Evolutionary conservation across 2,888 invertebrate species (phyloP), one percentile per base, ranked within the genome.

Genomic region (Rosalia funebris): DNA sequence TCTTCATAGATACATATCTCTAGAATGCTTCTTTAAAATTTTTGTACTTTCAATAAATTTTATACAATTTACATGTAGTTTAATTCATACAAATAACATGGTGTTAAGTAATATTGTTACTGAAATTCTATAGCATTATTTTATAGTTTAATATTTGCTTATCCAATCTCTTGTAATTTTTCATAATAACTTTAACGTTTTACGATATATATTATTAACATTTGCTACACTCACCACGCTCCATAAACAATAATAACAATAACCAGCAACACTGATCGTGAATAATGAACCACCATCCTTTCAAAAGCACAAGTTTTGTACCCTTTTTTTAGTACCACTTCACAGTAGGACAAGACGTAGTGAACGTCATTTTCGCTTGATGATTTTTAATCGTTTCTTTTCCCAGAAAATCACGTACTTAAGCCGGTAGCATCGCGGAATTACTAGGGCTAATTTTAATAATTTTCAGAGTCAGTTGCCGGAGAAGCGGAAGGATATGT

Each of bases 141-240:
- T n/a, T n/a, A n/a, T n/a, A n/a, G n/a, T n/a, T n/a, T n/a, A n/a
- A n/a, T n/a, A n/a, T n/a, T n/a, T n/a, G n/a, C n/a, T n/a, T n/a
- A n/a, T n/a, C n/a, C n/a, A n/a, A n/a, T n/a, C n/a, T n/a, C n/a
- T n/a, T n/a, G n/a, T n/a, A n/a, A n/a, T n/a, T n/a, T n/a, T n/a
- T n/a, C n/a, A n/a, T n/a, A n/a, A n/a, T n/a, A n/a, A n/a, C n/a
- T n/a, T n/a, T n/a, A n/a, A n/a, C n/a, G n/a, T n/a, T n/a, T n/a
- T n/a, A n/a, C n/a, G n/a, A n/a, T n/a, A n/a, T n/a, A n/a, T n/a
- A n/a, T n/a, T n/a, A n/a, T n/a, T n/a, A n/a, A n/a, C n/a, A n/a
- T n/a, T 7, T 3, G 10, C 10, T 36, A 15, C 7, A 66, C 72
- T 72, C 58, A 72, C 72, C 72, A 66, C 54, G 55, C 57, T 20